Percentiles rank a stretch among this genome's conserved stretches.
These are phyloP conservation scores for Molossus alvarezi DNA, from an alignment of 2,797 vertebrate genomes.

Conservation along the genomic window DNA sequence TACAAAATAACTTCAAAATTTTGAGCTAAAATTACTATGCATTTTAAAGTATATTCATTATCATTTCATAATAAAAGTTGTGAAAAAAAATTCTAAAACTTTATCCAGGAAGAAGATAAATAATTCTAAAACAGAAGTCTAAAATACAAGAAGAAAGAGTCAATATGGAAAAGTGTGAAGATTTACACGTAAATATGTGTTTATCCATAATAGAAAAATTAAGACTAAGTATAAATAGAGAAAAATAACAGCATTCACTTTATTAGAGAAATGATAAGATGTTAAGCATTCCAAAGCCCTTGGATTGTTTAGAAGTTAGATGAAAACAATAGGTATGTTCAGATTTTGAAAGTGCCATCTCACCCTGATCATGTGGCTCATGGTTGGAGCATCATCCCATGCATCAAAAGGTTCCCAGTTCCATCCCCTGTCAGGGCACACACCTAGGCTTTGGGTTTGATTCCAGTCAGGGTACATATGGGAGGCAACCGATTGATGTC, in stretches of 20 bases:
- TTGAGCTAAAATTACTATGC: not conserved
- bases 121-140: not conserved
- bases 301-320: not conserved
- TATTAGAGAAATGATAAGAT: rapidly evolving
- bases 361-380: not conserved
- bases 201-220: not conserved
- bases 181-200: not conserved
- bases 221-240: not conserved
- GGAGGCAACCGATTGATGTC: not conserved
- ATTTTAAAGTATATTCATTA: not conserved
- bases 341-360: not conserved
- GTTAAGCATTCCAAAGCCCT: not conserved
- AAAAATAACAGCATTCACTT: not conserved
- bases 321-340: not conserved
- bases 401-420: not conserved
- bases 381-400: not conserved
- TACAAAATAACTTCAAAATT: not conserved
- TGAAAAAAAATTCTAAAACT: not conserved
- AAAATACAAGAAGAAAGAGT: not conserved
- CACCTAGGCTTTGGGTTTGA: not conserved
- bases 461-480: not conserved
- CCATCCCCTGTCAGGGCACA: not conserved
- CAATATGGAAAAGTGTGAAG: not conserved
- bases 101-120: not conserved
- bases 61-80: not conserved